Evolutionary conservation across 2,113 vertebrate genomes (phyloP), one percentile per base, ranked within the genome.

Genomic region (Python bivittatus): DNA sequence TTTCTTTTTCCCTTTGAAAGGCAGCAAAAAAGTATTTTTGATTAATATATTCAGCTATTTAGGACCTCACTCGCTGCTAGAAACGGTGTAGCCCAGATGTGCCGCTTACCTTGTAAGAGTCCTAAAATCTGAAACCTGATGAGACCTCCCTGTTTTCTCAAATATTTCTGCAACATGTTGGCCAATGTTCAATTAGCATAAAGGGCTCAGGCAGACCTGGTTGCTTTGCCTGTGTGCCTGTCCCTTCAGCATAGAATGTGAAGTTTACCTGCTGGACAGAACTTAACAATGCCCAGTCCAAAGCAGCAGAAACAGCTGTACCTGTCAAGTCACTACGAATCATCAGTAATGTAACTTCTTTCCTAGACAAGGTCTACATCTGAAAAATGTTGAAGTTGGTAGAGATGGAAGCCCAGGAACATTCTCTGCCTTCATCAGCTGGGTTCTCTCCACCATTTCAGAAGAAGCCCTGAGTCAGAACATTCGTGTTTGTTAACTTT

Each of bases 281-380:
- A 88, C 25, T 60, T 13, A 79, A 44, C 15, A 22, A 20, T 79
- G 38, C 54, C 27, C 56, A 57, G 61, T 72, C 60, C 33, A 53
- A 52, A 79, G 91, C 52, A 79, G 15, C 15, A 7, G 33, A 92
- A 88, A n/a, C 53, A 88, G 15, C 33, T 79, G 33, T 92, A 72
- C 61, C 53, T 92, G 85, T 79, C 91, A 92, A 88, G 86, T 64
- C 42, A 88, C 33, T 79, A 87, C 4, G 27, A 22, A 27, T 9
- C 52, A 72, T 79, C 61, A 88, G 57, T 92, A 92, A 92, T 88
- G 87, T 88, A 92, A 86, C 85, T 88, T 92, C 61, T 48, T 44
- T 72, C 60, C 85, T 44, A 33, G 22, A 88, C 84, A 29, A 61
- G 48, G 72, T 38, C 52, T 57, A 20, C 53, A 88, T 29, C 22